Base-by-base conservation (phyloP, 2,888 invertebrate genomes). In the Fragum fragum region DNA sequence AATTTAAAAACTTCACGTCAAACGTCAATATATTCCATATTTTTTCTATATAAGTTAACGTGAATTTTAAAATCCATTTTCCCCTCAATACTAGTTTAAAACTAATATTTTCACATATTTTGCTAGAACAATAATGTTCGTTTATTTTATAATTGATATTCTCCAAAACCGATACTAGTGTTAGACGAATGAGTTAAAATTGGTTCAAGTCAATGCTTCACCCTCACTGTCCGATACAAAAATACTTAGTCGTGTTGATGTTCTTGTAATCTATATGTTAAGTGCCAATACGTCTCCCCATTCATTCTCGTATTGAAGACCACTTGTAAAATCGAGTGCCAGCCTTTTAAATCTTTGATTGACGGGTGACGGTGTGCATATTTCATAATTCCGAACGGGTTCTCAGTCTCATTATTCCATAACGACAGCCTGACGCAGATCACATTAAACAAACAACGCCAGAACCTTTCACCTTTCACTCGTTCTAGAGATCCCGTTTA, bases 331-430 rank as follows among this genome's bases (percentile, higher is more conserved):
- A n/a, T 36, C 6, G 53, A 29, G 53, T 70, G 70, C n/a, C 53
- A 53, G 70, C 7, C 21, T 52, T 29, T 66, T 66, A 66, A 66
- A 14, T n/a, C 47, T 47, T 47, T 66, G 66, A 66, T 66, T 66
- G 66, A 26, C 66, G 42, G 21, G 11, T 26, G 66, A 14, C 66
- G 42, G 36, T 23, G 14, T 5, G 42, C 66, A 66, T 66, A 66
- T 66, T 66, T 66, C 66, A 66, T 42, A 66, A 66, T 66, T 66
- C 42, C 66, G 21, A 66, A 32, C 23, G 23, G 66, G 21, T 66
- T 42, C 66, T 23, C 23, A 6, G 47, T 16, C n/a, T 39, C 42
- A 42, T 14, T 11, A 21, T 21, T 36, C 66, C 66, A n/a, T 42
- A 42, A 66, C 16, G 39, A 66, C 36, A 39, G 16, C 3, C 23